Evolutionary conservation across 2,888 invertebrate genomes (phyloP).

Genomic region (Sussaba pulchella): DNA sequence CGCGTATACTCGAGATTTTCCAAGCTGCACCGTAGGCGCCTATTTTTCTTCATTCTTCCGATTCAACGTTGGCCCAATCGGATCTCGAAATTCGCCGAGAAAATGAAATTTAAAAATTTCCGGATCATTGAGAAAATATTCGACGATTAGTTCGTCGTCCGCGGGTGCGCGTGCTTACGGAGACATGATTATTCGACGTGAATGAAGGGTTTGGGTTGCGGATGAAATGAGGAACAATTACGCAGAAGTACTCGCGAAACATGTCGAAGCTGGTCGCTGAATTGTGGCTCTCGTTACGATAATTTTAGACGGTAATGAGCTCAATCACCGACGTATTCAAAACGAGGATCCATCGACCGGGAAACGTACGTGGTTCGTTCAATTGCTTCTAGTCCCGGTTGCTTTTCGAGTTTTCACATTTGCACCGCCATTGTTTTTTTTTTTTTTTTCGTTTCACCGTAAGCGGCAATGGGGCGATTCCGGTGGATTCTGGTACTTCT

Average conservation of each 20-base stretch:
- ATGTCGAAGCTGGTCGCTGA: conserved; percentile 25
- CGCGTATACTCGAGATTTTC: neutral
- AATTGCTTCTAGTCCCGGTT: conserved; percentile 38
- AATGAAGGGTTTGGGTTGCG: neutral
- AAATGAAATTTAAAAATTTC: neutral
- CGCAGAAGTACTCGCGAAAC: conserved; percentile 40
- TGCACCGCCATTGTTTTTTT: neutral
- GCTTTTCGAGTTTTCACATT: conserved; percentile 58
- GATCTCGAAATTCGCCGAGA: neutral
- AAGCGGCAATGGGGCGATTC: neutral
- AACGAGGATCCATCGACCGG: conserved; percentile 27
- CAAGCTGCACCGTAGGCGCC: neutral
- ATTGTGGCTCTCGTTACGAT: conserved; percentile 59
- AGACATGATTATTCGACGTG: conserved; percentile 53
- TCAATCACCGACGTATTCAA: conserved; percentile 72
- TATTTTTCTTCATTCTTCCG: neutral
- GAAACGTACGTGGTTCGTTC: conserved; percentile 11
- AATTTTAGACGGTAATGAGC: conserved; percentile 70
- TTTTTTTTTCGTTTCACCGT: too few relatives aligned
- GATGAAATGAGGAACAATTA: conserved; percentile 49
- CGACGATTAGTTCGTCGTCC: too few relatives aligned
- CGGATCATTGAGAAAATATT: too few relatives aligned
- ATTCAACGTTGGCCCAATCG: too few relatives aligned
- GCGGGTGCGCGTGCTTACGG: conserved; percentile 4
- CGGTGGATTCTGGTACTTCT: neutral